phyloP scores from a whole-genome alignment of 2,888 invertebrate species.

The Agrochola lota region DNA sequence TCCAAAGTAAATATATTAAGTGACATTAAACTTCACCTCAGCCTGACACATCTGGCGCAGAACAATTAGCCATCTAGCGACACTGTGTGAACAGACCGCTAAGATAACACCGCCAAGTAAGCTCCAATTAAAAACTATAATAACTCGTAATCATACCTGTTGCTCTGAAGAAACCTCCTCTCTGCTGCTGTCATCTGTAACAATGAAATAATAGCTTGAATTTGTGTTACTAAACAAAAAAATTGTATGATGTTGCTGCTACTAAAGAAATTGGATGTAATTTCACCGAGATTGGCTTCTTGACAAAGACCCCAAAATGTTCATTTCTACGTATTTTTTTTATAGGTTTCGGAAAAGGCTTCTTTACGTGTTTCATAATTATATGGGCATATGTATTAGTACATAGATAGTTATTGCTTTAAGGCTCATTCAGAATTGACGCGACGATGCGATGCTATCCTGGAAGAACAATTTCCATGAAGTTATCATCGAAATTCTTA shows the following conservation, averaged over 20 bases:
- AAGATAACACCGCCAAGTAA: constrained; percentile 14
- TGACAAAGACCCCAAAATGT: background rate
- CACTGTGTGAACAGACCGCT: constrained; percentile 35
- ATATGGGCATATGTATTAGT: too few species aligned
- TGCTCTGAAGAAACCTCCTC: constrained; percentile 86
- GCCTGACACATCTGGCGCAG: constrained; percentile 14
- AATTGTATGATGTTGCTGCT: background rate
- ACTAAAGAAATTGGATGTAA: background rate
- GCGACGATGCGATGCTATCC: too few species aligned
- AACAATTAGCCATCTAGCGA: constrained; percentile 20
- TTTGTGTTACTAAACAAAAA: constrained; percentile 8
- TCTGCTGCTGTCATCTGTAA: constrained; percentile 89
- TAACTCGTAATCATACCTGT: constrained; percentile 79
- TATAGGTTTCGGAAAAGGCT: background rate
- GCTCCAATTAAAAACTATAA: constrained; percentile 39
- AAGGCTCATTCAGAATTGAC: too few species aligned
- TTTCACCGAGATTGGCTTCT: background rate
- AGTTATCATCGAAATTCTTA: too few species aligned
- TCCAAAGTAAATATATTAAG: background rate
- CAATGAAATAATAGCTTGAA: constrained; percentile 67
- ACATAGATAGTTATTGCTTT: too few species aligned
- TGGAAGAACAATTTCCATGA: too few species aligned
- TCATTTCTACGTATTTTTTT: rapidly evolving
- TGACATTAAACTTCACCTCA: constrained; percentile 17
- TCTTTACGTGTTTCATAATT: background rate